Evolutionary conservation across 2,113 vertebrate genomes (phyloP).

Genomic region (Phocoena phocoena): DNA sequence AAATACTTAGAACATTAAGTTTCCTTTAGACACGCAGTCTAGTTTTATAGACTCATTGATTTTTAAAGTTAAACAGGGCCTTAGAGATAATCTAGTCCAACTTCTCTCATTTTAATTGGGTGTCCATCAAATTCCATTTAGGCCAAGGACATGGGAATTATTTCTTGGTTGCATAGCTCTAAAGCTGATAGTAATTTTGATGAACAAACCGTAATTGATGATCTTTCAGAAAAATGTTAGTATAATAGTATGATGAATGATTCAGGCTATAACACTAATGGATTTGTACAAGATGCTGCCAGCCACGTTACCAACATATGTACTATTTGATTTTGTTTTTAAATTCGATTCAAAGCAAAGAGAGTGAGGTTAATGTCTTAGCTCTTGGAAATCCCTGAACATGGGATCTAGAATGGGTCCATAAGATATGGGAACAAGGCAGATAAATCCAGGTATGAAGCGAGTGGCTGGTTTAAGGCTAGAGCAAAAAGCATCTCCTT

Average conservation of each 20-base stretch:
- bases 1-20: not conserved
- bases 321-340: not conserved
- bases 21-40: not conserved
- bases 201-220: not conserved
- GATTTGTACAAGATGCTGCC: not conserved
- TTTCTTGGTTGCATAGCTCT: not conserved
- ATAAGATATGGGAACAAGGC: not conserved
- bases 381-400: not conserved
- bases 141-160: not conserved
- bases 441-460: not conserved
- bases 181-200: constrained; percentile 10
- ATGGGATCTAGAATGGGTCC: not conserved
- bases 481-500: not conserved
- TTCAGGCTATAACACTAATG: not conserved
- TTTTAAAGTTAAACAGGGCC: not conserved
- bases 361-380: not conserved
- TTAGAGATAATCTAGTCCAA: not conserved
- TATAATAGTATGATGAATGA: not conserved
- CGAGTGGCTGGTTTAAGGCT: not conserved
- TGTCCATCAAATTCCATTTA: not conserved
- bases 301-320: not conserved
- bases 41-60: not conserved
- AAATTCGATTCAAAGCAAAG: not conserved
- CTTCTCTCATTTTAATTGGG: constrained; percentile 24
- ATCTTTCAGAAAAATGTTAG: constrained; percentile 12